Base-by-base conservation (phyloP, 2,113 vertebrate genomes). In the Petaurus breviceps region DNA sequence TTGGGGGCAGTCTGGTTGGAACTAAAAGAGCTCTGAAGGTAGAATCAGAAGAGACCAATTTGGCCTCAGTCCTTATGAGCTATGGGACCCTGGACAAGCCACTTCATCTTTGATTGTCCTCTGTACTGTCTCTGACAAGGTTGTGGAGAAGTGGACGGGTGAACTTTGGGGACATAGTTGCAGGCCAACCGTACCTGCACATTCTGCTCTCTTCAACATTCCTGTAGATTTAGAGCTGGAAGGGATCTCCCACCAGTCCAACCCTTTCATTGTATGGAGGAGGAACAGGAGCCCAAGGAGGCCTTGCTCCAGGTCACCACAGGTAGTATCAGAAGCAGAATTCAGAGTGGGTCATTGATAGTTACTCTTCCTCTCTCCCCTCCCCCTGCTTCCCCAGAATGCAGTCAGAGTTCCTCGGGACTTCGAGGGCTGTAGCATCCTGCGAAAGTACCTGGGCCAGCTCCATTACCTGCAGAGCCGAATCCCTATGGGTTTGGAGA, bases 391-490 rank as follows among this genome's bases (percentile, higher is more conserved):
- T 77, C 49, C 25, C 26, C 95, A 99, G 99, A 98, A 94, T 0
- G 99, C 99, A 0, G 98, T 99, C 91, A 99, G 99, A 0, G 99
- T 99, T 2, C 99, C 99, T 1, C 97, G 99, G 95, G 99, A 99
- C 96, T 99, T 99, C 0, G 99, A 99, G 97, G 99, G 99, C 95
- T 99, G 99, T 99, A 99, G 99, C 97, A 99, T 99, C 0, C 96
- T 99, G 95, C 99, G 99, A 96, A 99, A 99, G 55, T 99, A 99
- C 98, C 99, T 99, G 0, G 99, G 99, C 0, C 99, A 99, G 95
- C 99, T 99, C 92, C 99, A 99, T 97, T 99, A 99, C 98, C 98
- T 99, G 97, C 99, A 99, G 98, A 99, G 99, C 97, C 99, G 99
- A 1, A 99, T 99, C 0, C 99, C 99, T 55, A 99, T 99, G 99